Evolutionary conservation across 2,113 vertebrate species (phyloP).

Genomic region (Albula goreensis): DNA sequence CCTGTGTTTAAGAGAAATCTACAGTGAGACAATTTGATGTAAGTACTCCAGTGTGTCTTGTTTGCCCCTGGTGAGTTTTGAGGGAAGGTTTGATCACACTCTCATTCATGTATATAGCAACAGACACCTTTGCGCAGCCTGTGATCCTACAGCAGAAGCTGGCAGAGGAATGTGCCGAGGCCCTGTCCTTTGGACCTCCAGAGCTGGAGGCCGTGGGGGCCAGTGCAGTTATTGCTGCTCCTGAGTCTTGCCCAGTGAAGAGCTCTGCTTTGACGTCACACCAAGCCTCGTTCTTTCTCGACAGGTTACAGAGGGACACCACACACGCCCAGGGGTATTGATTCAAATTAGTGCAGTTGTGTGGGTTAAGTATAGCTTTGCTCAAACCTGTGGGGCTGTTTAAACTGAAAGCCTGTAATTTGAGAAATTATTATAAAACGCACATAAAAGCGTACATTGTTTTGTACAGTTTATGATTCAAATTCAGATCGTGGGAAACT

Average conservation of each 20-base stretch:
- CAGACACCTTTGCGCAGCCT: slow-evolving; percentile 5
- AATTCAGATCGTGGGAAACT: neutral
- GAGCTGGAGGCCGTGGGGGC: neutral
- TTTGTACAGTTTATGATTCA: neutral
- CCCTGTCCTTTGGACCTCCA: neutral
- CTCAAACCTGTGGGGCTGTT: too few species aligned
- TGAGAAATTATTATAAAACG: neutral
- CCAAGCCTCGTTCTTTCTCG: neutral
- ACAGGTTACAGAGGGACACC: too few species aligned
- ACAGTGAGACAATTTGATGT: too few species aligned
- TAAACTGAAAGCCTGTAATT: neutral
- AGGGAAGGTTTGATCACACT: neutral
- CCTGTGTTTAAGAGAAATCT: too few species aligned
- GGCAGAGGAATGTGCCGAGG: neutral
- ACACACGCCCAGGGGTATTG: neutral
- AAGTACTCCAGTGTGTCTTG: too few species aligned
- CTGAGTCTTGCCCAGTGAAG: neutral
- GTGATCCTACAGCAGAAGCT: neutral
- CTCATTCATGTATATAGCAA: too few species aligned
- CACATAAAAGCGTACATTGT: neutral
- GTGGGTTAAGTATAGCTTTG: neutral
- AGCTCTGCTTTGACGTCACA: neutral
- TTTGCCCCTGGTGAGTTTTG: neutral
- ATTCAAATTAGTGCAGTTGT: neutral
- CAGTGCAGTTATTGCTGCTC: neutral